Evolutionary conservation across 2,797 vertebrate genomes (phyloP).

Genomic region (Anguilla obscura): DNA sequence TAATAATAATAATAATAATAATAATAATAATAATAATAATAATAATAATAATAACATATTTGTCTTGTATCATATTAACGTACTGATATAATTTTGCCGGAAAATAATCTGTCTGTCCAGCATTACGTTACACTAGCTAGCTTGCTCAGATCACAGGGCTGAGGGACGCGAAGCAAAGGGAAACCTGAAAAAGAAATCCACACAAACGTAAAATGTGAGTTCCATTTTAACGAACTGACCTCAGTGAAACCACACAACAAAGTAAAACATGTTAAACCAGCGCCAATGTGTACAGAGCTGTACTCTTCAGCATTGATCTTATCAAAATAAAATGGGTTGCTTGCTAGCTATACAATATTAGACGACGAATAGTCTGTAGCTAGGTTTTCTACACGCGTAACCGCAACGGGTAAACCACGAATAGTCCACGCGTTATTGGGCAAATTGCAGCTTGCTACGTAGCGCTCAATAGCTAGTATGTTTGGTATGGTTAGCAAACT

Average conservation of each 20-base stretch:
- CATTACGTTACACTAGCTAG: background rate
- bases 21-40: too few relatives aligned
- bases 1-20: too few relatives aligned
- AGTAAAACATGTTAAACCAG: background rate
- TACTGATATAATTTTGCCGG: background rate
- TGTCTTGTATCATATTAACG: background rate
- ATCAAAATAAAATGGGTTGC: background rate
- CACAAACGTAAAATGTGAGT: background rate
- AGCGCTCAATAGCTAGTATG: background rate
- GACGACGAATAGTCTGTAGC: background rate
- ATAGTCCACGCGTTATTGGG: too few relatives aligned
- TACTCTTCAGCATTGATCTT: background rate
- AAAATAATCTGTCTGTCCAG: background rate
- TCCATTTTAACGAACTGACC: background rate
- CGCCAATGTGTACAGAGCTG: background rate
- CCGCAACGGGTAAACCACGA: too few relatives aligned
- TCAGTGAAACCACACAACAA: background rate
- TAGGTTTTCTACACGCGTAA: too few relatives aligned
- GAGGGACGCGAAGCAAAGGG: background rate
- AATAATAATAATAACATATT: background rate
- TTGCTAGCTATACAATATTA: background rate
- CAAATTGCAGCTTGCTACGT: too few relatives aligned
- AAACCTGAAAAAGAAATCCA: background rate
- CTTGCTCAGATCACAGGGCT: background rate
- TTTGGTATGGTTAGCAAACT: background rate